Conservation (phyloP, 64 coral and sea anemone species). For the Catalaphyllia jardinei region DNA sequence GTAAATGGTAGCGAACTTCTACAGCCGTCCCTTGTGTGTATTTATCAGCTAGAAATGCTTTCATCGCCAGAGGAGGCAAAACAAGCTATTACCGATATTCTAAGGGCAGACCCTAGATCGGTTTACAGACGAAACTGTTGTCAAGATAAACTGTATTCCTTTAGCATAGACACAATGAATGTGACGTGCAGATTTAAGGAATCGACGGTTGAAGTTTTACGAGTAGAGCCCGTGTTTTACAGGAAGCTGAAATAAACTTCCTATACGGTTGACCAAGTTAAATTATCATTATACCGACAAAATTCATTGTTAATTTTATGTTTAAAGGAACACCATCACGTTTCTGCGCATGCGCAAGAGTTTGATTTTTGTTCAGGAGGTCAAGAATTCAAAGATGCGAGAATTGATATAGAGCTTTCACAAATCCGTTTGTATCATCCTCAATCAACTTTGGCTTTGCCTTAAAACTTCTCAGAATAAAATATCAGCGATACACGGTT, state of each 20-base stretch:
- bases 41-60: constrained; percentile 59
- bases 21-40: not conserved
- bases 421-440: too few relatives aligned
- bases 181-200: constrained; percentile 69
- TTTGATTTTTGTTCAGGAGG: too few relatives aligned
- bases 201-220: constrained; percentile 41
- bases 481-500: too few relatives aligned
- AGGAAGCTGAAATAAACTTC: not conserved
- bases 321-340: too few relatives aligned
- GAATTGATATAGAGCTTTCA: too few relatives aligned
- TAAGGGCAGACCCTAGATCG: constrained; percentile 70
- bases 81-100: constrained; percentile 51
- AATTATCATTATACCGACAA: too few relatives aligned
- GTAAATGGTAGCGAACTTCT: not conserved
- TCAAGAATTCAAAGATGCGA: too few relatives aligned
- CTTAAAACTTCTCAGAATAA: too few relatives aligned
- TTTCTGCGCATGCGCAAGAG: too few relatives aligned
- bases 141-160: constrained; percentile 51
- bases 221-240: constrained; percentile 49
- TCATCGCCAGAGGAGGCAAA: constrained; percentile 46
- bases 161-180: constrained; percentile 67
- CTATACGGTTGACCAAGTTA: too few relatives aligned
- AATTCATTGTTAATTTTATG: too few relatives aligned
- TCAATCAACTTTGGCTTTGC: too few relatives aligned
- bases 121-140: constrained; percentile 60